Conservation (phyloP, 2,113 vertebrate genomes). For the Vireo altiloquus region DNA sequence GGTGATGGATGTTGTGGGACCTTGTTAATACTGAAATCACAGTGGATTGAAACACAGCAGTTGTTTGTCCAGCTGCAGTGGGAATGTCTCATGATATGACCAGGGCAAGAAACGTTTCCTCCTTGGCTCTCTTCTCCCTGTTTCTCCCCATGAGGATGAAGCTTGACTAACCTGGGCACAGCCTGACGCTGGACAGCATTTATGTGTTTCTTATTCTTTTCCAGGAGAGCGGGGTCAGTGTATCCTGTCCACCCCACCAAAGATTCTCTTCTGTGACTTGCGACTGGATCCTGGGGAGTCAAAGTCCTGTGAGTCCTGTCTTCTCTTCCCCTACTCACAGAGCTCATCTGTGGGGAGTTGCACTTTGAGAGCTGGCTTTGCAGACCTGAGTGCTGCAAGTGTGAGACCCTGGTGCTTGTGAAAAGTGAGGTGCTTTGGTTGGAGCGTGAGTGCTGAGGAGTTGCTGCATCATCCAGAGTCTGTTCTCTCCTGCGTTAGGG, state of each 20-base stretch:
- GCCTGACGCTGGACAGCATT: background rate
- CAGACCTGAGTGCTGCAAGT: background rate
- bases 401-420: accelerated
- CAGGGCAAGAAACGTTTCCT: background rate
- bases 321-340: background rate
- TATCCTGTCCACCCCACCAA: conserved; percentile 94
- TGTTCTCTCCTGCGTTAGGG: accelerated
- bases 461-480: background rate
- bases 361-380: background rate
- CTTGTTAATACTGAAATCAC: background rate
- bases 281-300: conserved; percentile 93
- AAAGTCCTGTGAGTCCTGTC: conserved; percentile 76
- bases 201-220: background rate
- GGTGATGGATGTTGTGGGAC: background rate
- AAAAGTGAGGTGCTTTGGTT: background rate
- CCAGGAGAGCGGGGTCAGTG: conserved; percentile 95
- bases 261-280: conserved; percentile 97
- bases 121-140: background rate
- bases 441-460: background rate
- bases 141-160: background rate
- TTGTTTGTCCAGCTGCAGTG: background rate
- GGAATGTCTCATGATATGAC: background rate
- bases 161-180: background rate
- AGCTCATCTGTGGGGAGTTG: background rate
- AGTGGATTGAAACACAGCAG: background rate